Percentiles rank a stretch among this genome's conserved stretches.
These are phyloP conservation scores for Cydia splendana DNA, from an alignment of 1,140 invertebrate species.

Conservation along the genomic window DNA sequence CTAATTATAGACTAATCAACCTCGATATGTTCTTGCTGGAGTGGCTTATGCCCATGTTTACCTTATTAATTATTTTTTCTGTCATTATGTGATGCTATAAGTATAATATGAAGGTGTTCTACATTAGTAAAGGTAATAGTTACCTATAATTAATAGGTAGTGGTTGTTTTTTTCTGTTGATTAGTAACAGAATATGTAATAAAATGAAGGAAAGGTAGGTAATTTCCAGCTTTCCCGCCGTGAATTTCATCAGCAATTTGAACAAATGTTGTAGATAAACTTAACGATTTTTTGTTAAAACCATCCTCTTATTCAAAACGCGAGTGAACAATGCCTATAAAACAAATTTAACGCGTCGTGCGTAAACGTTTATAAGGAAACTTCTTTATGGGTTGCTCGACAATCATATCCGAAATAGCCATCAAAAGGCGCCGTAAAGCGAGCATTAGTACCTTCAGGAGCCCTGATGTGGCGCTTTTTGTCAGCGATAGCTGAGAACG, in stretches of 20 bases:
- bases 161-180: background rate
- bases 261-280: constrained; percentile 13
- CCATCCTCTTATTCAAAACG: constrained; percentile 2
- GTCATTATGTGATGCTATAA: background rate
- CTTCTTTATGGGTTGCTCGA: constrained; percentile 46
- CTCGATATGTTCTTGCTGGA: constrained; percentile 4
- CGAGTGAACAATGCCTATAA: constrained; percentile 24
- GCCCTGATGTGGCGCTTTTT: constrained; percentile 47
- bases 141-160: background rate
- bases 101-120: background rate
- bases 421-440: constrained; percentile 66
- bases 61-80: background rate
- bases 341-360: constrained; percentile 27
- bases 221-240: background rate
- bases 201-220: background rate
- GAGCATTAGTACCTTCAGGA: constrained; percentile 61
- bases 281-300: background rate
- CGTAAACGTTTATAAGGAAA: constrained; percentile 37
- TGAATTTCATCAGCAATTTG: constrained; percentile 13
- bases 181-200: too few relatives aligned
- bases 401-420: constrained; percentile 66
- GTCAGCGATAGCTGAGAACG: constrained; percentile 14
- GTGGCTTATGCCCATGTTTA: background rate
- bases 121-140: background rate
- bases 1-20: constrained; percentile 30